Conservation (phyloP, 2,888 invertebrate genomes). For the Dynastes tityus region DNA sequence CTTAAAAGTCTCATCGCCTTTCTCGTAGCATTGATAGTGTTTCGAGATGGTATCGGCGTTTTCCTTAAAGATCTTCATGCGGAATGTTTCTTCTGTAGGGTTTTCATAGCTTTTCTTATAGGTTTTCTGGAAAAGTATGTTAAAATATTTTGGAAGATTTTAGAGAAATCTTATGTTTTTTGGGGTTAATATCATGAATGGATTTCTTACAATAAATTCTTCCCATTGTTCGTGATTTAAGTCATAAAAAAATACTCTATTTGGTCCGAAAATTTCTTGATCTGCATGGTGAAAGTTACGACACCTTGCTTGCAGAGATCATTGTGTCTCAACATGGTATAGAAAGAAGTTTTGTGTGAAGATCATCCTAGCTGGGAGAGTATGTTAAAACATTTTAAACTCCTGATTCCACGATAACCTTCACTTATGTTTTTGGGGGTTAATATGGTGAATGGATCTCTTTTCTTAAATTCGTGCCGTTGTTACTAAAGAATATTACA, state of each 20-base stretch:
- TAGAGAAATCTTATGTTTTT: no score
- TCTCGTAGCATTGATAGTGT: conserved; percentile 84
- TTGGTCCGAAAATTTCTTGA: no score
- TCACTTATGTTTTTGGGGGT: no score
- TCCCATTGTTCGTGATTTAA: conserved; percentile 74
- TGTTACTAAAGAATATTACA: conserved; percentile 78
- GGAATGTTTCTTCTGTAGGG: conserved; percentile 85
- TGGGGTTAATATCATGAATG: conserved; percentile 38
- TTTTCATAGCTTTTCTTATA: conserved; percentile 74
- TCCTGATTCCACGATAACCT: no score
- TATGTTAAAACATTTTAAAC: no score
- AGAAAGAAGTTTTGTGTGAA: no score
- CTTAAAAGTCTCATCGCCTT: conserved; percentile 79
- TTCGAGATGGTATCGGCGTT: conserved; percentile 88
- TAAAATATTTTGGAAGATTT: no score
- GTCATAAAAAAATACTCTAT: conserved; percentile 78
- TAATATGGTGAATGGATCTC: conserved; percentile 51
- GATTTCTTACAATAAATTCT: conserved; percentile 67
- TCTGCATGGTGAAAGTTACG: no score
- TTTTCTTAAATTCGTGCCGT: conserved; percentile 69
- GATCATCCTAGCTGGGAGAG: conserved; percentile 55
- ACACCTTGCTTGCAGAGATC: no score
- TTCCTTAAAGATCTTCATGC: conserved; percentile 91
- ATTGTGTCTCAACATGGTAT: no score
- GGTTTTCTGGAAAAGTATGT: conserved; percentile 59